Evolutionary conservation across 2,797 vertebrate species (phyloP).

Genomic region (Spizella passerina): DNA sequence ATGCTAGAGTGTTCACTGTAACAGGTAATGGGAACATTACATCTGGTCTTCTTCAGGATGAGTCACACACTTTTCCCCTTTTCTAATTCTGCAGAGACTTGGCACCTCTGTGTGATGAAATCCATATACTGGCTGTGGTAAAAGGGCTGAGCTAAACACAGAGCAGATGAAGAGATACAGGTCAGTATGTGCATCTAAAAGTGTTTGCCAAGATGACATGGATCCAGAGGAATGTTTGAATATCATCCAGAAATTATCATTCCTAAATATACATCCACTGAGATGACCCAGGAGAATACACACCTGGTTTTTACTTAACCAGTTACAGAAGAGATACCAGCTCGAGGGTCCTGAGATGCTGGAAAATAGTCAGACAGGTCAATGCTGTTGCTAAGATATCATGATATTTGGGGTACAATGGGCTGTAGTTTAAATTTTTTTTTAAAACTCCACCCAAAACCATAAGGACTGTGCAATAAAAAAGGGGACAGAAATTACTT

Average conservation of each 20-base stretch:
- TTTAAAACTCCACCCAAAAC: background rate
- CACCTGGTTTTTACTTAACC: constrained; percentile 26
- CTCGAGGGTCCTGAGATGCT: background rate
- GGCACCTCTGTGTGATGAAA: constrained; percentile 51
- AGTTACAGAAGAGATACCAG: background rate
- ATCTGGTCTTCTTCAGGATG: constrained; percentile 48
- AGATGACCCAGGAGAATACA: constrained; percentile 10
- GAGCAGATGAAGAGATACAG: constrained; percentile 52
- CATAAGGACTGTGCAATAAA: background rate
- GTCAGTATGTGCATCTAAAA: constrained; percentile 7
- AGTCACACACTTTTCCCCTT: constrained; percentile 26
- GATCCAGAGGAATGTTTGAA: constrained; percentile 40
- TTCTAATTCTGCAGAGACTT: constrained; percentile 33
- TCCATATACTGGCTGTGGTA: constrained; percentile 17
- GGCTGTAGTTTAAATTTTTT: background rate
- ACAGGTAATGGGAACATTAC: constrained; percentile 43
- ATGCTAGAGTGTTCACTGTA: background rate
- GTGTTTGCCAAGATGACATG: constrained; percentile 54
- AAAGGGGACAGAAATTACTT: background rate
- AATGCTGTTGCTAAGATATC: background rate
- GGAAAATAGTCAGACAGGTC: background rate
- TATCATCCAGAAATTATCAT: constrained; percentile 17
- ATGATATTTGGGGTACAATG: background rate
- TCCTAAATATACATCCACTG: background rate
- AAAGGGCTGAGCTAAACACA: background rate